A percentile compares a stretch with the other conserved stretches of the same genome.
Evolutionary conservation across 2,888 invertebrate species (phyloP).

Genomic region (Acleris literana): DNA sequence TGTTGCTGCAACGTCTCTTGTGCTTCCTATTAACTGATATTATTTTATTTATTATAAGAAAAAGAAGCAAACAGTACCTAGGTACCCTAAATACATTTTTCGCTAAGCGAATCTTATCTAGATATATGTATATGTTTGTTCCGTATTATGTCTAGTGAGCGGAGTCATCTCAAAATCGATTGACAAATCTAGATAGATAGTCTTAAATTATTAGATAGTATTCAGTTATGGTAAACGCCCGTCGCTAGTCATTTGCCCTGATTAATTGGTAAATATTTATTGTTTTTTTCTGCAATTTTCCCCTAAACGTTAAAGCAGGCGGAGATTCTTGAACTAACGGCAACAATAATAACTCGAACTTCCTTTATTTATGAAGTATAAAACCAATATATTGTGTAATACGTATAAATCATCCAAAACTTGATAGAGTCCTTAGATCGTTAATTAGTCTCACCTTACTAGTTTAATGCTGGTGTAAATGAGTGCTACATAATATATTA

Average conservation of each 20-base stretch:
- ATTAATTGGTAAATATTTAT: constrained; percentile 44
- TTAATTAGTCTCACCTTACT: constrained; percentile 55
- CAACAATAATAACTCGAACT: constrained; percentile 46
- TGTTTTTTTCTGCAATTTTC: constrained; percentile 71
- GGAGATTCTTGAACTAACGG: constrained; percentile 46
- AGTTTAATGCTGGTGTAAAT: constrained; percentile 69
- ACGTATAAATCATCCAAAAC: constrained; percentile 35
- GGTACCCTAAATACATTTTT: background rate
- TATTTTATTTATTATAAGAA: constrained; percentile 3
- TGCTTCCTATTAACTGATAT: constrained; percentile 2
- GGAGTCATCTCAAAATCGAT: constrained; percentile 6
- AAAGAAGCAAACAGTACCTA: background rate
- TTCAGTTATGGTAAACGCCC: constrained; percentile 46
- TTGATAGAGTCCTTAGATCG: constrained; percentile 47
- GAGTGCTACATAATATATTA: constrained; percentile 67
- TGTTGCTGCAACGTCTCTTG: background rate
- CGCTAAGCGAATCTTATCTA: background rate
- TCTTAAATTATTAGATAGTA: constrained; percentile 47
- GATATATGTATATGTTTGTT: constrained; percentile 10
- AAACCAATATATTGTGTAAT: constrained; percentile 1
- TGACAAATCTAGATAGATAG: constrained; percentile 24
- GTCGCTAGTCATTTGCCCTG: constrained; percentile 42
- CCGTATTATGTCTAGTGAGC: constrained; percentile 18
- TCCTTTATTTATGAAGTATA: constrained; percentile 37
- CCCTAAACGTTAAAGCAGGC: constrained; percentile 66